Evolutionary conservation across 1,140 invertebrate species (phyloP).

Genomic region (Helicoverpa armigera): DNA sequence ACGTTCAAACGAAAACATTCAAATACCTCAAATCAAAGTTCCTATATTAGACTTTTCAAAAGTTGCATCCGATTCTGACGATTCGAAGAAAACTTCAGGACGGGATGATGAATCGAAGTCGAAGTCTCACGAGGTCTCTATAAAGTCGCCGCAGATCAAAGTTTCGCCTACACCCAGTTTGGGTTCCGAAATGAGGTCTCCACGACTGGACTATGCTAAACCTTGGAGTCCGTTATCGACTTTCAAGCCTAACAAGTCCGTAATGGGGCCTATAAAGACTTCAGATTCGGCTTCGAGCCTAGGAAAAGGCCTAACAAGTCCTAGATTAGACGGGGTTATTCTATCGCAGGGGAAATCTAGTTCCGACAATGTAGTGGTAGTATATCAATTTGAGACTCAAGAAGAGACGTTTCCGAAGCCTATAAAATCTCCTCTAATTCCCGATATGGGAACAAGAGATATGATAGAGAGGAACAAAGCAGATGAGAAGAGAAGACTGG

Average conservation of each 20-base stretch:
- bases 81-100: slow-evolving; percentile 66
- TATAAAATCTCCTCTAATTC: slow-evolving; percentile 72
- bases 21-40: slow-evolving; percentile 81
- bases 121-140: slow-evolving; percentile 62
- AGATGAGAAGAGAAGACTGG: slow-evolving; percentile 78
- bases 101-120: slow-evolving; percentile 71
- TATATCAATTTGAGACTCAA: slow-evolving; percentile 81
- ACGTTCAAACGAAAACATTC: slow-evolving; percentile 62
- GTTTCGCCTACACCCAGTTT: slow-evolving; percentile 72
- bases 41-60: slow-evolving; percentile 76
- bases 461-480: slow-evolving; percentile 76
- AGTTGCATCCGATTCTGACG: slow-evolving; percentile 73
- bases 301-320: slow-evolving; percentile 73
- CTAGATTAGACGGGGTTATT: slow-evolving; percentile 79
- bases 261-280: slow-evolving; percentile 67
- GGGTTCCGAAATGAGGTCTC: slow-evolving; percentile 72
- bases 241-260: slow-evolving; percentile 74
- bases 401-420: slow-evolving; percentile 68
- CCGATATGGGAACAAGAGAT: slow-evolving; percentile 75
- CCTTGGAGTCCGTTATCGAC: slow-evolving; percentile 77
- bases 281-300: slow-evolving; percentile 75
- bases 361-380: slow-evolving; percentile 80
- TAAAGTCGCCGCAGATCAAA: slow-evolving; percentile 68
- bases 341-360: slow-evolving; percentile 81
- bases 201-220: slow-evolving; percentile 74